These are phyloP conservation scores for Cirrhinus molitorella DNA, from an alignment of 2,797 vertebrate species.

Conservation along the genomic window DNA sequence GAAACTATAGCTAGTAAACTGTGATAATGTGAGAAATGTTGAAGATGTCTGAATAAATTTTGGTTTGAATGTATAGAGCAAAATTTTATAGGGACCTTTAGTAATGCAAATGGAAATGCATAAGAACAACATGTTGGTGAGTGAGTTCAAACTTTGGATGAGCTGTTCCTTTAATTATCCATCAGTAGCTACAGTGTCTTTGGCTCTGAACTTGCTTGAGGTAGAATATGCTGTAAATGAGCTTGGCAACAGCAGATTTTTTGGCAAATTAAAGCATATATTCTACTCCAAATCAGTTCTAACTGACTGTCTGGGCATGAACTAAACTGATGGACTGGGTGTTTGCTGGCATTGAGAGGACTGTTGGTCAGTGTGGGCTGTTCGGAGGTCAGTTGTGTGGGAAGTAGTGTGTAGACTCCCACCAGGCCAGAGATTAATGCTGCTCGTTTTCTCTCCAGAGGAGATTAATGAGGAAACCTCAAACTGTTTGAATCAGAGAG, in stretches of 20 bases:
- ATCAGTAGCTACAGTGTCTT: constrained; percentile 35
- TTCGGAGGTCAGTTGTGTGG: constrained; percentile 53
- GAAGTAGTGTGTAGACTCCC: constrained; percentile 57
- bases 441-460: constrained; percentile 70
- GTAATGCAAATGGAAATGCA: neutral
- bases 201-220: constrained; percentile 42
- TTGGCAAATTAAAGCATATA: constrained; percentile 23
- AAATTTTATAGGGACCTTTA: no score
- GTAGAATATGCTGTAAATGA: constrained; percentile 48
- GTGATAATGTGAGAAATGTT: no score
- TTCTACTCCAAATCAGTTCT: constrained; percentile 41
- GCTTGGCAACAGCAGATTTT: constrained; percentile 22
- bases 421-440: constrained; percentile 70
- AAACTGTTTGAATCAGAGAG: constrained; percentile 54
- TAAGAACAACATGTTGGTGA: neutral
- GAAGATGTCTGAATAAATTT: no score
- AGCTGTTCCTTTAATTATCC: constrained; percentile 9
- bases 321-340: constrained; percentile 32
- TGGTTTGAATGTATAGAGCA: no score
- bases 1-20: no score
- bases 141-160: neutral
- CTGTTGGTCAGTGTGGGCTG: constrained; percentile 43
- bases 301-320: constrained; percentile 46
- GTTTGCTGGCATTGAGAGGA: constrained; percentile 40
- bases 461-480: constrained; percentile 72